Conservation (phyloP, 2,888 invertebrate genomes). For the Zygothrica quintamaculata region DNA sequence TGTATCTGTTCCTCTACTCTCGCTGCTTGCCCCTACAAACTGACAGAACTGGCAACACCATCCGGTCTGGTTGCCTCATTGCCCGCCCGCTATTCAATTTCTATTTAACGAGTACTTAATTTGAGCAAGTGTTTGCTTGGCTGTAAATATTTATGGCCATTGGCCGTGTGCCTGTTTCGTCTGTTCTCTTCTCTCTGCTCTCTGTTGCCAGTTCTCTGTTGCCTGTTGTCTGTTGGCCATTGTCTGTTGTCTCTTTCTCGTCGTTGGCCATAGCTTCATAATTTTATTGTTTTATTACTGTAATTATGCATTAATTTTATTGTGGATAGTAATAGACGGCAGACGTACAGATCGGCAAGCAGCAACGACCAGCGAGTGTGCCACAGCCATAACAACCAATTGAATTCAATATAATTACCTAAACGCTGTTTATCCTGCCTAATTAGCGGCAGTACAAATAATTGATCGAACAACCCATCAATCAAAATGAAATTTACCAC, state of each 20-base stretch:
- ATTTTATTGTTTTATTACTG: conserved; percentile 77
- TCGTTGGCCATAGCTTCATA: conserved; percentile 54
- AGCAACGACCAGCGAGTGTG: conserved; percentile 31
- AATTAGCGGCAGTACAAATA: conserved; percentile 43
- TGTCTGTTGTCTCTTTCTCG: conserved; percentile 33
- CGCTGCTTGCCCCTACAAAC: conserved; percentile 8
- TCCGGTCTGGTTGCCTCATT: conserved; percentile 13
- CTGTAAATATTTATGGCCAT: conserved; percentile 76
- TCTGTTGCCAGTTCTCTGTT: conserved; percentile 13
- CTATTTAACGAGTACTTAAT: conserved; percentile 79
- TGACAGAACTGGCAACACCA: too few relatives aligned
- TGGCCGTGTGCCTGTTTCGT: conserved; percentile 25
- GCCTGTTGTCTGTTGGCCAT: conserved; percentile 16
- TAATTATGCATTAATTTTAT: conserved; percentile 79
- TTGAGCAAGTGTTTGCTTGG: conserved; percentile 77
- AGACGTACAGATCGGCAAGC: conserved; percentile 39
- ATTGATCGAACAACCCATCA: conserved; percentile 18
- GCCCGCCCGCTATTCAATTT: conserved; percentile 65
- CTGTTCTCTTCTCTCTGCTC: conserved; percentile 20
- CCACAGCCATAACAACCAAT: conserved; percentile 46
- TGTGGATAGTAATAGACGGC: conserved; percentile 70
- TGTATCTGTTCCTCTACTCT: conserved; percentile 26
- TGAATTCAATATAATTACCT: conserved; percentile 69
- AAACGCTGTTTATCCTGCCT: conserved; percentile 46
- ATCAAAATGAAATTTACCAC: conserved; percentile 31